Conservation (phyloP, 2,797 vertebrate genomes). For the Lemur catta region DNA sequence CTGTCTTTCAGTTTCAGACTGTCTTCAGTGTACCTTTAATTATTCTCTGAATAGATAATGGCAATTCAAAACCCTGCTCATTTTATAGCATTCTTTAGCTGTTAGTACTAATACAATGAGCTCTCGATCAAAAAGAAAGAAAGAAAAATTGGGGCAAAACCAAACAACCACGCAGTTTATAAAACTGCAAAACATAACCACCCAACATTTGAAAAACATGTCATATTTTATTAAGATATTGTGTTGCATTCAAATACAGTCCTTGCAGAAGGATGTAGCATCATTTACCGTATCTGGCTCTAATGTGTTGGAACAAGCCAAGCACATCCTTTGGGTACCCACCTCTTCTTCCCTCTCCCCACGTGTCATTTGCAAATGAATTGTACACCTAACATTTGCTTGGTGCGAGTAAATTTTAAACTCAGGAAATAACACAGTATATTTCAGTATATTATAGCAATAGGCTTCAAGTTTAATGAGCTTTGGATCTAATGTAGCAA, state of each 20-base stretch:
- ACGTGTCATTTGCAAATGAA: not conserved
- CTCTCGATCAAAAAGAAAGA: not conserved
- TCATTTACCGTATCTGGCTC: not conserved
- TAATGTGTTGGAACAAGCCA: not conserved
- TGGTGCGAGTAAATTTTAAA: slow-evolving; percentile 48
- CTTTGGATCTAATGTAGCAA: slow-evolving; percentile 57
- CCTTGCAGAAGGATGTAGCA: not conserved
- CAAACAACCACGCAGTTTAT: not conserved
- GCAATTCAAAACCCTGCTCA: slow-evolving; percentile 21
- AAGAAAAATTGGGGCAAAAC: not conserved
- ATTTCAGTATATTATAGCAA: slow-evolving; percentile 47
- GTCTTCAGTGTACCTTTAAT: slow-evolving; percentile 5
- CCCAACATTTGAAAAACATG: slow-evolving; percentile 44
- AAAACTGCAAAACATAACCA: slow-evolving; percentile 38
- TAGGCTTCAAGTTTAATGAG: slow-evolving; percentile 61
- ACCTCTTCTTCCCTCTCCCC: not conserved
- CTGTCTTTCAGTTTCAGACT: not conserved
- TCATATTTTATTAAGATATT: slow-evolving; percentile 4
- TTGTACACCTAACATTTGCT: slow-evolving; percentile 39
- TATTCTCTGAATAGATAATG: slow-evolving; percentile 15
- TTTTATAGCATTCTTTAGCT: not conserved
- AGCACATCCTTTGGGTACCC: not conserved
- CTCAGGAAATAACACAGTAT: slow-evolving; percentile 42
- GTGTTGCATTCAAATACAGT: not conserved
- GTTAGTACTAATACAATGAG: not conserved